Percentiles rank a stretch among this genome's conserved stretches.
These are phyloP conservation scores for Caranx ignobilis DNA, from an alignment of 2,113 vertebrate species.

Conservation along the genomic window DNA sequence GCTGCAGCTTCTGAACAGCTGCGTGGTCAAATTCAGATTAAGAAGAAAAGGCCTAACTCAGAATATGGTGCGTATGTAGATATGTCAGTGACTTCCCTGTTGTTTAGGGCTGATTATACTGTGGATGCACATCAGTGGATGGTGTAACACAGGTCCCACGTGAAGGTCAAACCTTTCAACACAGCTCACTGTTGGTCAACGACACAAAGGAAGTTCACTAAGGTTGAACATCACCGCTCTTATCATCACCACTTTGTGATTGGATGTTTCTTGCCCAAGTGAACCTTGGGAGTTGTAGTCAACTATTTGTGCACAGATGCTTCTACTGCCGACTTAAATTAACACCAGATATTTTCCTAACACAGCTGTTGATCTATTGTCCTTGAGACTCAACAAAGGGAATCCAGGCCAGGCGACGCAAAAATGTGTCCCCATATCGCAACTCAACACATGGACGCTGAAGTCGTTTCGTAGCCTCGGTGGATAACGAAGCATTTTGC, in stretches of 20 bases:
- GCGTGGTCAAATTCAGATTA: too few species aligned
- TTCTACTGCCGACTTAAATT: neutral
- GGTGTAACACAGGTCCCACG: neutral
- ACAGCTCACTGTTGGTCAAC: too few species aligned
- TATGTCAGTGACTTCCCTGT: neutral
- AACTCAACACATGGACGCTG: neutral
- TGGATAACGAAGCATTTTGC: neutral
- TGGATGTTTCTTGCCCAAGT: neutral
- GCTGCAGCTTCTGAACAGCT: too few species aligned
- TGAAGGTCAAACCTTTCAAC: neutral
- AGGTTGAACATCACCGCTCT: too few species aligned
- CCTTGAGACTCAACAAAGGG: neutral
- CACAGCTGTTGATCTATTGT: neutral
- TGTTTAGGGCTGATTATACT: neutral
- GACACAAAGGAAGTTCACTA: too few species aligned
- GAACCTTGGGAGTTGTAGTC: neutral
- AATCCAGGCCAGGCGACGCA: neutral
- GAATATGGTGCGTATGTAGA: too few species aligned
- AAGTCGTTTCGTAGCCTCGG: neutral
- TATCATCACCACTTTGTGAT: neutral
- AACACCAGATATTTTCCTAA: neutral
- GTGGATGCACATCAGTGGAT: neutral
- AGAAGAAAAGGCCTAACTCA: too few species aligned
- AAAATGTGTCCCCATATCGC: neutral
- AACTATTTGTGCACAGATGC: neutral